These are phyloP conservation scores for Xiphorhynchus erythropygius DNA, from an alignment of 2,797 vertebrate genomes.

Conservation along the genomic window DNA sequence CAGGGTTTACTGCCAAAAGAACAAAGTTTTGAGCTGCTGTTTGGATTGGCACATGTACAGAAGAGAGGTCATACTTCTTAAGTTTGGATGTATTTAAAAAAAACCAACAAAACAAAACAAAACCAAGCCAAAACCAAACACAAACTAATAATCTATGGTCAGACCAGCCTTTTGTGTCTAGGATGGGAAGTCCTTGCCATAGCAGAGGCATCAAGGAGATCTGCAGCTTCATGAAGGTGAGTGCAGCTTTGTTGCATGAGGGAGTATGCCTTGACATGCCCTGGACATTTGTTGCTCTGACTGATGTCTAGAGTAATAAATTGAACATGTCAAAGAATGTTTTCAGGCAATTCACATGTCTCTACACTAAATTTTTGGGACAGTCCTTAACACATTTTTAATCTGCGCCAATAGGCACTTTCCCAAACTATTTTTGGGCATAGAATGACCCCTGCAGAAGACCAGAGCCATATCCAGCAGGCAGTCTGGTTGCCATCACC, in stretches of 20 bases:
- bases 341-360: neutral
- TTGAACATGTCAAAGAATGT: neutral
- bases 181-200: neutral
- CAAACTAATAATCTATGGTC: neutral
- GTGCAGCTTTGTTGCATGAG: neutral
- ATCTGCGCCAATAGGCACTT: neutral
- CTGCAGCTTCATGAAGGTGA: neutral
- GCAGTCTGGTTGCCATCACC: neutral
- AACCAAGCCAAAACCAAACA: neutral
- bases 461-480: neutral
- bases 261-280: neutral
- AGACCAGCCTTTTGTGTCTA: neutral
- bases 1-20: fast-evolving
- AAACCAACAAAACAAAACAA: neutral
- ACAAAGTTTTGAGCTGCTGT: neutral
- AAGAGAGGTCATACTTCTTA: neutral
- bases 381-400: neutral
- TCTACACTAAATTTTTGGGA: neutral
- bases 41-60: neutral
- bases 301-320: neutral
- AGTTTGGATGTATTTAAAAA: neutral
- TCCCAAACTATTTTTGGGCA: neutral
- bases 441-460: neutral
- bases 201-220: neutral
- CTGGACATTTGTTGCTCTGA: neutral